Base-by-base conservation (phyloP, 1,140 invertebrate genomes). In the Nebria ingens region DNA sequence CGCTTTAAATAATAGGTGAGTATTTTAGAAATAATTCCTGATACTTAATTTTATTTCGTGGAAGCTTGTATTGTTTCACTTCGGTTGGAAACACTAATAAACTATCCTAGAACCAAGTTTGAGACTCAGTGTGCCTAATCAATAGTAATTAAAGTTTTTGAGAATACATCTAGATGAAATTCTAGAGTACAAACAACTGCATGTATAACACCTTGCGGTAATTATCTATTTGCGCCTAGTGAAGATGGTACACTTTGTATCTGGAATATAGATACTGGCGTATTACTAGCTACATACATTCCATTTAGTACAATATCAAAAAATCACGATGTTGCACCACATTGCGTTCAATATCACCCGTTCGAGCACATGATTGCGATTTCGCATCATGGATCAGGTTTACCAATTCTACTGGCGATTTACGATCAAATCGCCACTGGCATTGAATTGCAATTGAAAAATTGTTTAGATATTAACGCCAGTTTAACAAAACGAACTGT, bases 261-360 rank as follows among this genome's bases (percentile, higher is more conserved):
- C 2, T 57, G 56, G 56, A 54, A 54, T 21, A 21, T 23, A 22
- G 52, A 57, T 49, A 57, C 53, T 22, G 56, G 52, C 2, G 54
- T 29, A 17, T 23, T 55, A 23, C 52, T 54, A 20, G 19, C 40
- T 11, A 52, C 53, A n/a, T 29, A 13, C n/a, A 54, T 19, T 12
- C 56, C 56, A 4, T 57, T 34, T 34, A 6, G 9, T 4, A 12
- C 15, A 45, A 9, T 11, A 45, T 45, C 40, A 12, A 29, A 13
- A 6, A 45, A 54, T 17, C 13, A 13, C 12, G 6, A 19, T 23
- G 12, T 50, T 19, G n/a, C 25, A 13, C 45, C 53, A 23, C 52
- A 57, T 49, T 57, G 34, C 22, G 22, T 57, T 23, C 52, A 54
- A 38, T 54, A n/a, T 49, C 17, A 54, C 22, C 56, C 52, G 6